phyloP scores from a whole-genome alignment of 2,888 invertebrate species.

The Leptothorax acervorum region DNA sequence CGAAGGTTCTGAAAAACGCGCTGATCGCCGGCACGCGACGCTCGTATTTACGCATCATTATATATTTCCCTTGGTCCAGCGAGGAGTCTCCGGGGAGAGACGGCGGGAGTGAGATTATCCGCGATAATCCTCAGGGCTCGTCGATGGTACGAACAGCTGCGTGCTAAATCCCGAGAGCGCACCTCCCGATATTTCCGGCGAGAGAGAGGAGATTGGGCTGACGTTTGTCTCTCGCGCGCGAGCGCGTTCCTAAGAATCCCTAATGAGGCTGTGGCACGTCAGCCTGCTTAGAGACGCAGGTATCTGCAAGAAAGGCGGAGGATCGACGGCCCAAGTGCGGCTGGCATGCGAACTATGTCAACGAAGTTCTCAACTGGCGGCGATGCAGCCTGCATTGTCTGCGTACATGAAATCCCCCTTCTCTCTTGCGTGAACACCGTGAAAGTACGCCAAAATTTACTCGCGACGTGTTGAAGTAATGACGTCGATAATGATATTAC shows the following conservation, averaged over 20 bases:
- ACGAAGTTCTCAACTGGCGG: slow-evolving; percentile 59
- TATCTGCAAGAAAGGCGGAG: slow-evolving; percentile 62
- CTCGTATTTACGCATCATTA: slow-evolving; percentile 12
- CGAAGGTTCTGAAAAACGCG: not conserved
- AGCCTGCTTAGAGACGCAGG: slow-evolving; percentile 64
- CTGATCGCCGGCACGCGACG: slow-evolving; percentile 36
- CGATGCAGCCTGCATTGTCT: slow-evolving; percentile 58
- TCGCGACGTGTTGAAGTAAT: not conserved
- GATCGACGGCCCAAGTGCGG: slow-evolving; percentile 65
- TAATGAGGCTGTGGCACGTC: slow-evolving; percentile 75
- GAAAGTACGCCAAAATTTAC: slow-evolving; percentile 38
- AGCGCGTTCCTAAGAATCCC: slow-evolving; percentile 64
- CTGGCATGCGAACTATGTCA: slow-evolving; percentile 77
- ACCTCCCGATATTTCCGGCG: slow-evolving; percentile 39
- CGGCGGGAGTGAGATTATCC: slow-evolving; percentile 32
- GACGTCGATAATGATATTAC: not conserved
- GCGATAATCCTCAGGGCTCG: slow-evolving; percentile 42
- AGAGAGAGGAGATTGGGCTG: slow-evolving; percentile 18
- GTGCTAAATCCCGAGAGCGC: slow-evolving; percentile 38
- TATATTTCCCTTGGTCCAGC: slow-evolving; percentile 8
- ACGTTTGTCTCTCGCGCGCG: slow-evolving; percentile 61
- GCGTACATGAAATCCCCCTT: slow-evolving; percentile 37
- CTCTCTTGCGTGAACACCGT: not conserved
- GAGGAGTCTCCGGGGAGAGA: not conserved
- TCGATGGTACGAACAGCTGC: slow-evolving; percentile 45